phyloP scores from a whole-genome alignment of 2,797 vertebrate species.

The Meda fulgida region DNA sequence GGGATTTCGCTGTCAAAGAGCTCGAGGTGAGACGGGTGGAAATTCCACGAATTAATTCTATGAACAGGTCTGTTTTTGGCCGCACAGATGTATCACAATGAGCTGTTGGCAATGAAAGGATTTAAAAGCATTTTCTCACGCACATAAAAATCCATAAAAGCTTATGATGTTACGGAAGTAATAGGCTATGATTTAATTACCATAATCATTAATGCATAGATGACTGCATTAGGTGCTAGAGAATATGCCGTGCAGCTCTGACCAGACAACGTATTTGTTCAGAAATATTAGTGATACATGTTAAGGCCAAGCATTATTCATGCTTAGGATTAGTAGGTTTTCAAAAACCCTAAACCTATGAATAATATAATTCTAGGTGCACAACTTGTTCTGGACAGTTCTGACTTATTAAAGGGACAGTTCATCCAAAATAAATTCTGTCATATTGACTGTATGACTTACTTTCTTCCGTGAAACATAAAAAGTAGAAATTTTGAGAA shows the following conservation, averaged over 20 bases:
- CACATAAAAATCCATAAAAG: constrained; percentile 43
- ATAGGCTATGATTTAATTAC: constrained; percentile 31
- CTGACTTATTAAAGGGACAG: not conserved
- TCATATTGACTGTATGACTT: not conserved
- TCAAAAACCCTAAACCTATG: not conserved
- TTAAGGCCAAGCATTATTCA: not conserved
- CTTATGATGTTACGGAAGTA: constrained; percentile 3
- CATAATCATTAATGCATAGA: not conserved
- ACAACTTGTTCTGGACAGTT: not conserved
- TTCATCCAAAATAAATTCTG: not conserved
- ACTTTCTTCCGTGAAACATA: not conserved
- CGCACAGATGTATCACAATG: constrained; percentile 31
- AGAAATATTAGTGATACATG: not conserved
- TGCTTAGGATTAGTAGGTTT: not conserved
- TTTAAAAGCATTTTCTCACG: constrained; percentile 35
- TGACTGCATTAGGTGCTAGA: not conserved
- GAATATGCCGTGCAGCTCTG: not conserved
- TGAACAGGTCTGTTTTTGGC: constrained; percentile 42
- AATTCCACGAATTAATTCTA: constrained; percentile 17
- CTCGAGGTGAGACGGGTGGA: constrained; percentile 18
- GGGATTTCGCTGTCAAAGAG: constrained; percentile 45
- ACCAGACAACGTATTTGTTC: not conserved
- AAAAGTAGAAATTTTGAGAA: not conserved
- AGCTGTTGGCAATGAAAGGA: constrained; percentile 15
- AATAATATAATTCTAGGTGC: not conserved